A percentile compares a stretch with the other conserved stretches of the same genome.
phyloP scores from a whole-genome alignment of 2,888 invertebrate genomes.

The Drosophila siamana region DNA sequence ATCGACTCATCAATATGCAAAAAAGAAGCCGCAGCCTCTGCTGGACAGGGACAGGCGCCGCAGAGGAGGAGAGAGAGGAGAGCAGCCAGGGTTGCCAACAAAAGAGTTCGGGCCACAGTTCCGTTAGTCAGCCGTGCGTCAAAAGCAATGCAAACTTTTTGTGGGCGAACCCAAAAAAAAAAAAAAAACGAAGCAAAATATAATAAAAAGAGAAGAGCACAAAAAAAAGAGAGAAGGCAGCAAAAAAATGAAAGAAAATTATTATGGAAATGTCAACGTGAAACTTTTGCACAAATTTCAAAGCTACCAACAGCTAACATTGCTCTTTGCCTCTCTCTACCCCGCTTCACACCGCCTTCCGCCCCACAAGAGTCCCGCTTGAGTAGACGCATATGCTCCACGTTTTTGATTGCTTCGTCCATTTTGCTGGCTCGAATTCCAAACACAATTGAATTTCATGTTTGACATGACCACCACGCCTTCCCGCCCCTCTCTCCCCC shows the following conservation, averaged over 20 bases:
- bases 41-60: conserved; percentile 13
- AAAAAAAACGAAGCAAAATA: conserved; percentile 5
- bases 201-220: conserved; percentile 16
- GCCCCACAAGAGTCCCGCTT: not conserved
- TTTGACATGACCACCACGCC: conserved; percentile 63
- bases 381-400: conserved; percentile 56
- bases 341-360: not conserved
- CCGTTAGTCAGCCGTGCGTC: conserved; percentile 73
- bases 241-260: conserved; percentile 65
- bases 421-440: conserved; percentile 50
- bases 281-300: conserved; percentile 73
- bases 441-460: conserved; percentile 78
- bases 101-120: conserved; percentile 42
- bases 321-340: not conserved
- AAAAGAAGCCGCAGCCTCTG: conserved; percentile 42
- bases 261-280: conserved; percentile 81
- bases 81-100: conserved; percentile 23
- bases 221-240: conserved; percentile 3
- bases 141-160: conserved; percentile 75
- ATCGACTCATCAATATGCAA: conserved; percentile 73
- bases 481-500: not conserved
- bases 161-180: conserved; percentile 16
- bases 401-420: conserved; percentile 34
- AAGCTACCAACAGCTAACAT: conserved; percentile 37
- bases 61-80: no score